Evolutionary conservation across 2,113 vertebrate species (phyloP), one percentile per base, ranked within the genome.

Genomic region (Rana temporaria): DNA sequence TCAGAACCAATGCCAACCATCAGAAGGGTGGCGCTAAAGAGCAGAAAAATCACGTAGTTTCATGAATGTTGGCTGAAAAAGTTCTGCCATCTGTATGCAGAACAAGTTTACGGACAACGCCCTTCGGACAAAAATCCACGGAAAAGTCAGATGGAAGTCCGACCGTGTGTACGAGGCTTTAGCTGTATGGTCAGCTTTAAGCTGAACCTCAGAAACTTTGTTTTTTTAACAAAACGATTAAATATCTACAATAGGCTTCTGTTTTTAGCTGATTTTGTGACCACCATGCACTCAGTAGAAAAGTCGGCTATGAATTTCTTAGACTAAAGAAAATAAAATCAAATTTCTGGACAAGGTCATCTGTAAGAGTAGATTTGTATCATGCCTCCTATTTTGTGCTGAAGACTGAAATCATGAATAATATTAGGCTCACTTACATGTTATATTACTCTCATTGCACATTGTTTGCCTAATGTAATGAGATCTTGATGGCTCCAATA

Each of bases 381-480:
- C 79, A 72, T 86, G 88, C 88, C 92, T 91, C 76, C 75, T 88
- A 85, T 56, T 59, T 75, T 84, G 57, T 78, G 78, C 79, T 76
- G 84, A 19, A 88, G 60, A 87, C 80, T 85, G 92, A 93, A 90
- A 83, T 89, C 86, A 94, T 92, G 87, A 91, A 93, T 92, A 93
- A 89, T 87, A 90, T 89, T 91, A 92, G 84, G 85, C 68, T 72
- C 89, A 90, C 91, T 92, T 92, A 91, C 83, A 85, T 85, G 90
- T 91, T 87, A 83, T 86, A 90, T 88, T 85, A 86, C 87, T 84
- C 89, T 88, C 72, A 82, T 53, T 84, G 81, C 86, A 87, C 83
- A 86, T 85, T 88, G 86, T 92, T 94, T 92, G 86, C 86, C 84
- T 91, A 90, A 89, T 68, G 20, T 88, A 93, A 91, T 92, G 87